Evolutionary conservation across 1,140 invertebrate species (phyloP).

Genomic region (Olivierus martensii): DNA sequence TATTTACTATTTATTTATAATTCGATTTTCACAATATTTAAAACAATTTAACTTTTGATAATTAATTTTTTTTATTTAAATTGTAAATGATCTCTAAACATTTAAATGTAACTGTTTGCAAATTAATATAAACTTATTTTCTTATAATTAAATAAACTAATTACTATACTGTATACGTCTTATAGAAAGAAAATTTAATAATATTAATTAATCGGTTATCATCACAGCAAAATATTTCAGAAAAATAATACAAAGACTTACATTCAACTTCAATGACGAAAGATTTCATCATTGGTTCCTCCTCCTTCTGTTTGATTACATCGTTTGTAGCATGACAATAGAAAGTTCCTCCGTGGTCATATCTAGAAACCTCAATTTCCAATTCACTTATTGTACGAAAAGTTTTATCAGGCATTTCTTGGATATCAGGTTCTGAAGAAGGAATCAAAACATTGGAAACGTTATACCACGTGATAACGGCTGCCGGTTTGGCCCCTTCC

Average conservation of each 20-base stretch:
- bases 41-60: too few relatives aligned
- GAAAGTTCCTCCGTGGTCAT: slow-evolving; percentile 19
- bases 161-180: too few relatives aligned
- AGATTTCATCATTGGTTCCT: slow-evolving; percentile 16
- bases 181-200: too few relatives aligned
- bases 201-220: too few relatives aligned
- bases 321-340: slow-evolving; percentile 21
- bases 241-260: slow-evolving; percentile 8
- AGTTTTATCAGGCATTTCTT: slow-evolving; percentile 8
- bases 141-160: too few relatives aligned
- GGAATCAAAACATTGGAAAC: slow-evolving; percentile 37
- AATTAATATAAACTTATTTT: too few relatives aligned
- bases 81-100: too few relatives aligned
- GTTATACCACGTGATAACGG: slow-evolving; percentile 71
- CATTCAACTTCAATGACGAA: slow-evolving; percentile 16
- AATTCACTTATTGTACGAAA: slow-evolving; percentile 15
- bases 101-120: too few relatives aligned
- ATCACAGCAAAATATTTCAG: too few relatives aligned
- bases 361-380: slow-evolving; percentile 15
- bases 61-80: too few relatives aligned
- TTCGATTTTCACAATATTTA: too few relatives aligned
- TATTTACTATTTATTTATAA: too few relatives aligned
- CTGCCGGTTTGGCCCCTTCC: slow-evolving; percentile 59
- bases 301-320: slow-evolving; percentile 16
- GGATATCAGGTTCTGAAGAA: background rate